Evolutionary conservation across 2,888 invertebrate genomes (phyloP).

Genomic region (Yponomeuta malinellus): DNA sequence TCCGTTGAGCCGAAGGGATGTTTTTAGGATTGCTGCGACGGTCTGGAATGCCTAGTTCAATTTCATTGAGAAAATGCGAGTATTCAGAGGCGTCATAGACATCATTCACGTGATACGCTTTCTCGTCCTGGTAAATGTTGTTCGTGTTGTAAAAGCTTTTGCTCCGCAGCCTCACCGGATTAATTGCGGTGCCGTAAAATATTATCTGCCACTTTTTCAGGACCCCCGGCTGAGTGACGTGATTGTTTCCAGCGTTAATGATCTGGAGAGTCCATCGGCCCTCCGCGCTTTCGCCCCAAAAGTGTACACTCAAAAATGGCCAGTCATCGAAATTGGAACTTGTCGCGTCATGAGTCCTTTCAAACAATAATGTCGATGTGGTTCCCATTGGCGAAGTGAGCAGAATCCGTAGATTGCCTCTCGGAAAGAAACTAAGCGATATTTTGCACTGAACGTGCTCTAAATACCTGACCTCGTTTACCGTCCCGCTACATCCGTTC

Average conservation of each 20-base stretch:
- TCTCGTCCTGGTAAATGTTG: slow-evolving; percentile 56
- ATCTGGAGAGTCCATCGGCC: slow-evolving; percentile 92
- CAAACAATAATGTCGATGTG: slow-evolving; percentile 93
- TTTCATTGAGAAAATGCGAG: slow-evolving; percentile 72
- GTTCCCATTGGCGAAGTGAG: slow-evolving; percentile 96
- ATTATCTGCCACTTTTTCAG: slow-evolving; percentile 97
- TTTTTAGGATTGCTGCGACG: slow-evolving; percentile 81
- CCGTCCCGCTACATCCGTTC: slow-evolving; percentile 90
- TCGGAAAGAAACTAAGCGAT: slow-evolving; percentile 91
- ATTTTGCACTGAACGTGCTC: slow-evolving; percentile 99
- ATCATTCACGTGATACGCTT: slow-evolving; percentile 79
- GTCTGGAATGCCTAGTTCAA: slow-evolving; percentile 73
- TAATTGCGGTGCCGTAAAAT: slow-evolving; percentile 93
- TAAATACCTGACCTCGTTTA: slow-evolving; percentile 91
- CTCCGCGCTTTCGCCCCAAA: slow-evolving; percentile 96
- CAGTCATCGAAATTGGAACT: slow-evolving; percentile 97
- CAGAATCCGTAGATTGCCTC: slow-evolving; percentile 93
- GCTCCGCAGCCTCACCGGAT: slow-evolving; percentile 85
- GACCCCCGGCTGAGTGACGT: slow-evolving; percentile 89
- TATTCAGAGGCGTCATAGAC: slow-evolving; percentile 77
- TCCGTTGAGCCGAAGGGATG: slow-evolving; percentile 76
- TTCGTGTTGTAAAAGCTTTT: slow-evolving; percentile 68
- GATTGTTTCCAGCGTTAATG: slow-evolving; percentile 83
- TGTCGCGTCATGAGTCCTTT: slow-evolving; percentile 92
- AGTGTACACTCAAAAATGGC: slow-evolving; percentile 99